Evolutionary conservation across 2,888 invertebrate genomes (phyloP).

Genomic region (Zygothrica quintamaculata): DNA sequence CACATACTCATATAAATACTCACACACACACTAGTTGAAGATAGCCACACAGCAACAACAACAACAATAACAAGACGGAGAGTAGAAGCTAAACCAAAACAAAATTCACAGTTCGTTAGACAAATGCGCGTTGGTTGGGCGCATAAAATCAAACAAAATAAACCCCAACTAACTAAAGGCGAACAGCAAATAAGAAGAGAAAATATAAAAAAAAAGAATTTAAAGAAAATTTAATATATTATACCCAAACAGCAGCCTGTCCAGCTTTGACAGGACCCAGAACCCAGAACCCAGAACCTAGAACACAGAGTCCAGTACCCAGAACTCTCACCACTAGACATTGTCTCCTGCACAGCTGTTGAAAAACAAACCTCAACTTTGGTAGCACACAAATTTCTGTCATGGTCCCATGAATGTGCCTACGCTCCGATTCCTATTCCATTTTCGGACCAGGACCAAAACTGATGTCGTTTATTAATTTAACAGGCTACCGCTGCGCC

Average conservation of each 20-base stretch:
- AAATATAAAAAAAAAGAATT: conserved; percentile 30
- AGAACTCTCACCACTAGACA: conserved; percentile 2
- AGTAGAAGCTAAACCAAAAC: conserved; percentile 46
- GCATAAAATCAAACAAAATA: conserved; percentile 54
- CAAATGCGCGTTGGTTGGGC: conserved; percentile 57
- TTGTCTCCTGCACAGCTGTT: conserved; percentile 73
- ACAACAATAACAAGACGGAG: conserved; percentile 21
- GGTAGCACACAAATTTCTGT: conserved; percentile 56
- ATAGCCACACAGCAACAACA: conserved; percentile 2
- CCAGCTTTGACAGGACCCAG: conserved; percentile 36
- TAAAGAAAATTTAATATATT: conserved; percentile 66
- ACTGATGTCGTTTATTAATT: conserved; percentile 77
- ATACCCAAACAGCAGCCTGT: conserved; percentile 21
- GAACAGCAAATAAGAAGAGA: no score
- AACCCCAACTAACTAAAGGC: conserved; percentile 11
- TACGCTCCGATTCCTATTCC: no score
- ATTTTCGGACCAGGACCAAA: neutral
- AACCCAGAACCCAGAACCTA: conserved; percentile 2
- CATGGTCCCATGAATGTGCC: conserved; percentile 30
- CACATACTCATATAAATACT: conserved; percentile 25
- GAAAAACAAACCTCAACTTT: conserved; percentile 73
- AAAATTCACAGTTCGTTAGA: conserved; percentile 77
- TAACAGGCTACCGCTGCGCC: conserved; percentile 69
- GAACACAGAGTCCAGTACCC: no score
- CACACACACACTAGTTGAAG: conserved; percentile 7